Conservation (phyloP, 2,888 invertebrate species). For the Stenichneumon culpator region DNA sequence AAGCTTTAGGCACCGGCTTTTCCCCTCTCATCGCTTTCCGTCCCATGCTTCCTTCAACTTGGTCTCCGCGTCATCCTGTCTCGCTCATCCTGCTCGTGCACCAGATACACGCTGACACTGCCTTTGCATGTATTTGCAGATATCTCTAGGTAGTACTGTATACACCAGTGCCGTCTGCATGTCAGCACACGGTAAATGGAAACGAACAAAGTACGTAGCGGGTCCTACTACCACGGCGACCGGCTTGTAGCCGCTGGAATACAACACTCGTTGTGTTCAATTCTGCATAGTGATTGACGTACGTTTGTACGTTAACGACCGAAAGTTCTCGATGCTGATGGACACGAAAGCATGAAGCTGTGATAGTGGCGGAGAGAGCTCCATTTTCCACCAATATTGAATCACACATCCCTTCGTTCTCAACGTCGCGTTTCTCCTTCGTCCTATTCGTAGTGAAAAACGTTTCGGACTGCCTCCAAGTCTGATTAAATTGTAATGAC, state of each 20-base stretch:
- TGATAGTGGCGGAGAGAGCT: background rate
- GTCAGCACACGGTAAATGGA: constrained; percentile 23
- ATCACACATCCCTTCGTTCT: background rate
- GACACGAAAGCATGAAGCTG: constrained; percentile 15
- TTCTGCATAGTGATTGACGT: constrained; percentile 14
- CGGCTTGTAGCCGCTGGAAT: background rate
- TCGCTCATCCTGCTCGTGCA: constrained; percentile 40
- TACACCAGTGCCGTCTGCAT: background rate
- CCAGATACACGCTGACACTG: constrained; percentile 43
- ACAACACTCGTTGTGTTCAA: constrained; percentile 18
- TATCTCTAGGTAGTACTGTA: constrained; percentile 12
- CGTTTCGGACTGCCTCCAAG: background rate
- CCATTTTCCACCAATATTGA: constrained; percentile 13
- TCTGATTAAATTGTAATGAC: background rate
- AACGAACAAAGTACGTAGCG: constrained; percentile 26
- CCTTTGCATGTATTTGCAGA: constrained; percentile 54
- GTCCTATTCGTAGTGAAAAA: background rate
- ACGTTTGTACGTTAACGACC: constrained; percentile 20
- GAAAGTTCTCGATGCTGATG: background rate
- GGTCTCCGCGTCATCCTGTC: constrained; percentile 44
- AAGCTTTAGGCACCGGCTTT: constrained; percentile 67
- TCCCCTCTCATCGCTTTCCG: constrained; percentile 53
- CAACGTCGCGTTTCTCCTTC: background rate
- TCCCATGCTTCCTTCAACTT: constrained; percentile 59
- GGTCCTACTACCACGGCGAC: background rate